Evolutionary conservation across 1,140 invertebrate species (phyloP).

Genomic region (Chironomus tepperi): DNA sequence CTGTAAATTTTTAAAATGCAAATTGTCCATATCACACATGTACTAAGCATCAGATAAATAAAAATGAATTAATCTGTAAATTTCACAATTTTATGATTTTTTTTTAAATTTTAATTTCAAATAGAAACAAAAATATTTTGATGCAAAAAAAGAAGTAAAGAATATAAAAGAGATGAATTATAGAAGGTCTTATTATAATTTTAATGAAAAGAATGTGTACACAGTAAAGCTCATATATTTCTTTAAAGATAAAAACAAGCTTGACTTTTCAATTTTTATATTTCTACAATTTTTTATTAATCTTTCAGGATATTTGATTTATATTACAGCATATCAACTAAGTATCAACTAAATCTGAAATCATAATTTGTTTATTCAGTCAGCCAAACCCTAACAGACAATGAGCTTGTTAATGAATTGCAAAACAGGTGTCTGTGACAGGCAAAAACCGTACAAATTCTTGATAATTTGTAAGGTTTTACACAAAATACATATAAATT

Average conservation of each 20-base stretch:
- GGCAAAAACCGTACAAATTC: too few species aligned
- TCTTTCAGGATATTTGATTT: background rate
- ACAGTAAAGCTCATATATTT: constrained; percentile 14
- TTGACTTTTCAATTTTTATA: background rate
- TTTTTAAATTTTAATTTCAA: background rate
- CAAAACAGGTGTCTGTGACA: too few species aligned
- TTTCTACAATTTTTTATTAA: background rate
- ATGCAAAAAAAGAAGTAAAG: background rate
- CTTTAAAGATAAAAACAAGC: background rate
- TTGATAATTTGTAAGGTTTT: too few species aligned
- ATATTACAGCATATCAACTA: background rate
- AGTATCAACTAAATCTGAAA: too few species aligned
- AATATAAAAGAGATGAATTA: background rate
- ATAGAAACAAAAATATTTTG: constrained; percentile 2
- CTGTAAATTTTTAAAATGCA: constrained; percentile 13
- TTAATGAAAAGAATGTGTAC: background rate
- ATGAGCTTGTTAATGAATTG: too few species aligned
- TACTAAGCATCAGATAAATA: background rate
- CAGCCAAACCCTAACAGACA: too few species aligned
- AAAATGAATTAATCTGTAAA: background rate
- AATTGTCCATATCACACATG: constrained; percentile 10
- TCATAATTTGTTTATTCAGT: too few species aligned
- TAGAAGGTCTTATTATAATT: background rate
- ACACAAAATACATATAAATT: too few species aligned
- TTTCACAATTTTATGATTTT: background rate